Evolutionary conservation across 2,888 invertebrate genomes (phyloP).

Genomic region (Rosalia funebris): DNA sequence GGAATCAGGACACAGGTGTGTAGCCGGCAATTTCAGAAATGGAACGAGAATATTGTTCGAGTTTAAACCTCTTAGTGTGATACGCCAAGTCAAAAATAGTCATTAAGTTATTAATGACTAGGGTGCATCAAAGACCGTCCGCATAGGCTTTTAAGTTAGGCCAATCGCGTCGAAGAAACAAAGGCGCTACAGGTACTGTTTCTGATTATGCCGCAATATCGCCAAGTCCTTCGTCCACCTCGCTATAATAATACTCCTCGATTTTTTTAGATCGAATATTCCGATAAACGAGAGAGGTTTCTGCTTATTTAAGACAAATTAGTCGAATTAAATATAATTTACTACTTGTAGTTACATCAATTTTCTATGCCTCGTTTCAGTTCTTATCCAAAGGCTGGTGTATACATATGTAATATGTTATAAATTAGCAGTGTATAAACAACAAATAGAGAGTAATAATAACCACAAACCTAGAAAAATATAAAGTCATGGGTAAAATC

Average conservation of each 20-base stretch:
- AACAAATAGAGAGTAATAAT: too few relatives aligned
- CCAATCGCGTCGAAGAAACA: constrained; percentile 37
- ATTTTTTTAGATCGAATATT: constrained; percentile 12
- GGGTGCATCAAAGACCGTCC: constrained; percentile 39
- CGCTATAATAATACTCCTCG: constrained; percentile 13
- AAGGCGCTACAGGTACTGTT: constrained; percentile 38
- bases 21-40: constrained; percentile 58
- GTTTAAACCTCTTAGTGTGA: constrained; percentile 57
- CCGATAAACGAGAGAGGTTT: constrained; percentile 25
- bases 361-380: constrained; percentile 1
- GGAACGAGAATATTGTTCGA: constrained; percentile 59
- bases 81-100: constrained; percentile 53
- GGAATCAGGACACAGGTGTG: constrained; percentile 54
- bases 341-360: constrained; percentile 11
- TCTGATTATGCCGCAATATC: constrained; percentile 34
- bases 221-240: constrained; percentile 14
- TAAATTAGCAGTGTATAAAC: too few relatives aligned
- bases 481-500: too few relatives aligned
- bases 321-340: constrained; percentile 22
- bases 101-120: constrained; percentile 55
- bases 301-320: constrained; percentile 25
- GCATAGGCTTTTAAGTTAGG: constrained; percentile 37
- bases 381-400: background rate
- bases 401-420: too few relatives aligned
- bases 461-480: too few relatives aligned